Base-by-base conservation (phyloP, 2,113 vertebrate genomes). In the Microtus ochrogaster region DNA sequence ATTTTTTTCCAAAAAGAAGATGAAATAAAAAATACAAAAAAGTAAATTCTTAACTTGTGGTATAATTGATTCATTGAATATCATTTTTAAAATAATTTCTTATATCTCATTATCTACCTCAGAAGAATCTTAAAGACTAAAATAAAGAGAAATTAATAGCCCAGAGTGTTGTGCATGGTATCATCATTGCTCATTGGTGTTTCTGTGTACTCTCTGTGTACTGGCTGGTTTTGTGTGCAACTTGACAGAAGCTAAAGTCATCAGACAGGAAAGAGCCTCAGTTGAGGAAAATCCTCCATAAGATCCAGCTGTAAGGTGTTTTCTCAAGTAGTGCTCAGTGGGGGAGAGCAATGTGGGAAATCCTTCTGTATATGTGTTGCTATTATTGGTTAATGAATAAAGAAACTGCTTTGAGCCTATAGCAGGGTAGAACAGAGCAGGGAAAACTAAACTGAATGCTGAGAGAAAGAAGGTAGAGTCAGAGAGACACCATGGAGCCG, bases 1-100 rank as follows among this genome's bases (percentile, higher is more conserved):
- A 39, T 88, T 88, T 96, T 88, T 96, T 94, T 74, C 36, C n/a
- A 92, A 95, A 74, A 44, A 47, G 12, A n/a, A 68, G 89, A 63
- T 82, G 2, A 33, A 78, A 55, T 89, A 88, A 89, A 82, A 83
- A 91, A 55, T 16, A 33, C 0, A 39, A 47, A 63, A 55, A 4
- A 84, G 92, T 70, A 96, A 66, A 96, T 12, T 44, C 44, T 47
- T 9, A 28, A 95, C 12, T 77, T 92, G 28, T 61, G 49, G 70
- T 89, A 79, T 10, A 92, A 3, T n/a, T 17, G 7, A 88, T 94
- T 92, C 52, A 44, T 94, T 65, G 90, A 65, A 63, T 89, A 92
- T n/a, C 49, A 83, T 49, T 94, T 94, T 87, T 2, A 49, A 92
- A 94, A 63, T 47, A 26, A 47, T 39, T 87, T 16, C 28, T 24